Evolutionary conservation across 2,797 vertebrate species (phyloP), one percentile per base, ranked within the genome.

Genomic region (Thripadectes ignobilis): DNA sequence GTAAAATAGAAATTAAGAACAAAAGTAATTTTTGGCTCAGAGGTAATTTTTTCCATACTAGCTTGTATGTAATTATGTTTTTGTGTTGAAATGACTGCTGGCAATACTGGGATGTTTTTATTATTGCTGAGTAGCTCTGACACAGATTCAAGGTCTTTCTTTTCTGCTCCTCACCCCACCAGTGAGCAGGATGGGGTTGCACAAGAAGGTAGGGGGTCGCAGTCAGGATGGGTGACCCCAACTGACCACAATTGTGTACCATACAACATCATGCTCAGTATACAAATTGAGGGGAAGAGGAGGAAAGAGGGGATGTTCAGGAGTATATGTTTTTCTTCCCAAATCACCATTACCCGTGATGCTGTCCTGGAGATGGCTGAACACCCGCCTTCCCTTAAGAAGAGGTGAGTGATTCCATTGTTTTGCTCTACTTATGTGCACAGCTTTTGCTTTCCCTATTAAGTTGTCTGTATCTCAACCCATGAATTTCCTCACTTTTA

Each of bases 201-300:
- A 19, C 7, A 22, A 46, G 30, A 39, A 7, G 12, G 22, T 3
- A 9, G 46, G 24, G 20, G 10, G 10, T 4, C 43, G 15, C 8
- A 52, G 30, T 6, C 1, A 4, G 16, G 5, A 45, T 15, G 34
- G 24, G 29, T 65, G 24, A n/a, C 27, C 22, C 14, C 11, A 36
- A 41, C 16, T 62, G 69, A 12, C 26, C 49, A 29, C 10, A n/a
- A 14, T 6, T 6, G 12, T 22, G 7, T 18, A 8, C 29, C 3
- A 2, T 18, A 20, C 1, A 1, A 21, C 6, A 3, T 8, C 51
- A 10, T 16, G 51, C 24, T 39, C 29, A 32, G 17, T 39, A 16
- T 29, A 27, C 15, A 57, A 65, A 39, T 7, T 46, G 24, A 45
- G 18, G 43, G 9, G 51, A 71, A 29, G 4, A 62, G 23, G 9